Conservation (phyloP, 2,888 invertebrate species). For the Choreutis nemorana region DNA sequence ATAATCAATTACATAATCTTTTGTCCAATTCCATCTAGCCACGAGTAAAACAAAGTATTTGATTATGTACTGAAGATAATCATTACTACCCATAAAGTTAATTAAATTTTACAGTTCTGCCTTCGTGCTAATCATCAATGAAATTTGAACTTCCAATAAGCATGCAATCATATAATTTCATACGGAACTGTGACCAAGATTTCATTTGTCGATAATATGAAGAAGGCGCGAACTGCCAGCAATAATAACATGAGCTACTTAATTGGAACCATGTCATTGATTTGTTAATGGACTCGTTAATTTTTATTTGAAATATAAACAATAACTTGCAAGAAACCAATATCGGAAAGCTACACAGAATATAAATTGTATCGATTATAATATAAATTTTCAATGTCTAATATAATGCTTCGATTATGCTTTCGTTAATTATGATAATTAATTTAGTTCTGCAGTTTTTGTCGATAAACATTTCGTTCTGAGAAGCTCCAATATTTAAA, state of each 20-base stretch:
- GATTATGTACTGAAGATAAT: no score
- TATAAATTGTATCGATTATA: neutral
- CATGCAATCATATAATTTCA: no score
- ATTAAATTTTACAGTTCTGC: no score
- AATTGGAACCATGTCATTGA: constrained; percentile 51
- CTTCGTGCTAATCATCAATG: no score
- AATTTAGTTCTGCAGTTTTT: no score
- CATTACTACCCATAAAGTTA: no score
- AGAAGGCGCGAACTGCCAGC: constrained; percentile 29
- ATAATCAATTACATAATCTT: no score
- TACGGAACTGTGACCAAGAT: constrained; percentile 37
- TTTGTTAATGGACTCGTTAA: constrained; percentile 51
- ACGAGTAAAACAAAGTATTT: no score
- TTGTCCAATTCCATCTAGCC: no score
- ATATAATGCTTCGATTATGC: constrained; percentile 15
- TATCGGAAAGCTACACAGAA: neutral
- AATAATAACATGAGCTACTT: constrained; percentile 41
- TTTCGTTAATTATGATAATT: constrained; percentile 8
- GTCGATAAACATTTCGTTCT: no score
- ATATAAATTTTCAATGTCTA: neutral
- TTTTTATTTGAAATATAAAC: constrained; percentile 34
- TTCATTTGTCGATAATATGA: constrained; percentile 48
- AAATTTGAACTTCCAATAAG: no score
- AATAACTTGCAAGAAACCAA: constrained; percentile 19
- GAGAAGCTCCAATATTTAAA: no score